Conservation (phyloP, 1,140 invertebrate species). For the Akabosia matsudoensis region DNA sequence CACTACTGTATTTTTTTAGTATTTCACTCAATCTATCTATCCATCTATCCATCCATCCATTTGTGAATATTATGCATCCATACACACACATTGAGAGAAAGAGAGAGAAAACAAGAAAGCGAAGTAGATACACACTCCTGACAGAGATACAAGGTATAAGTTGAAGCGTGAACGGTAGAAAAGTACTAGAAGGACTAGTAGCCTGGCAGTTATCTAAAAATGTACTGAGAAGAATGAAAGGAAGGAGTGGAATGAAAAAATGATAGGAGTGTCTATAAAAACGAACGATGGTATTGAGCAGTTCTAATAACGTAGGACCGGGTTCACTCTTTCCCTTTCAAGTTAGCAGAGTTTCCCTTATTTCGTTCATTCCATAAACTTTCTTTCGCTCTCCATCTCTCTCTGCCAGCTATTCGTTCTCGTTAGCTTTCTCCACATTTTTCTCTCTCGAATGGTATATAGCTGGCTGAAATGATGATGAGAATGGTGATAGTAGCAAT, state of each 20-base stretch:
- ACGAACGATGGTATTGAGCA: slow-evolving; percentile 20
- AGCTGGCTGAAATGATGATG: background rate
- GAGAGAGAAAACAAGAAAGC: background rate
- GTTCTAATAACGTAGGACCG: background rate
- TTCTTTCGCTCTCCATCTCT: slow-evolving; percentile 5
- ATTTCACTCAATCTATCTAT: background rate
- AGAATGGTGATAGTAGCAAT: background rate
- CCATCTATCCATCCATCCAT: slow-evolving; percentile 4
- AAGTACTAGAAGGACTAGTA: slow-evolving; percentile 1
- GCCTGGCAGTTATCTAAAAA: background rate
- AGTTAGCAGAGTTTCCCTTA: no score
- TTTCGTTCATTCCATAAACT: background rate
- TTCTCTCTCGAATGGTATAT: background rate
- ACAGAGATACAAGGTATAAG: background rate
- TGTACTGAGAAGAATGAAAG: background rate
- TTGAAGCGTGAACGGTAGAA: background rate
- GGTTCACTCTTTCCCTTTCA: background rate
- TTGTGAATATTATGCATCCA: background rate
- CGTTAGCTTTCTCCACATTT: slow-evolving; percentile 10
- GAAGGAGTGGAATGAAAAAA: slow-evolving; percentile 23
- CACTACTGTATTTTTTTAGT: background rate
- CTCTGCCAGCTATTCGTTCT: no score
- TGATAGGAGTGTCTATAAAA: slow-evolving; percentile 25
- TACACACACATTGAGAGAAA: background rate
- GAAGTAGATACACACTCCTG: no score